Base-by-base conservation (phyloP, 1,140 invertebrate species). In the Penaeus japonicus region DNA sequence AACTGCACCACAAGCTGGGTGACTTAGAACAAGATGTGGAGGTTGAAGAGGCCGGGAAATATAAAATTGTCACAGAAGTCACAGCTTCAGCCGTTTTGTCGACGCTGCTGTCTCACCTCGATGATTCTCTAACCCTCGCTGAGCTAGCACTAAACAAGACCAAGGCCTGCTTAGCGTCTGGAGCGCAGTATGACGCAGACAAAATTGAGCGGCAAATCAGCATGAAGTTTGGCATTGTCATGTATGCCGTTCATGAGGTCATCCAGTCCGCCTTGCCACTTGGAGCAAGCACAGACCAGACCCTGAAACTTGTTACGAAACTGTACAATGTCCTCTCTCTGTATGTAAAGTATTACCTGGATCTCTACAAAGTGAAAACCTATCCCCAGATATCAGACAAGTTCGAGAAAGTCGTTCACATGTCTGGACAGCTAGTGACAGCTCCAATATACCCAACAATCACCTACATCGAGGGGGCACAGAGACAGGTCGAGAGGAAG, bases 331-430 rank as follows among this genome's bases (percentile, higher is more conserved):
- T 91, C 18, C 81, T 93, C 0, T 91, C 91, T 32, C 73, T 91
- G 22, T 91, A 93, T 18, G 91, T 92, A 39, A 93, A 93, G 91
- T 92, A 90, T 87, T 91, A 91, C 32, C 53, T 89, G 22, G 90
- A 89, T 12, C 54, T 88, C 4, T 90, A 89, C 55, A 55, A 83
- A 39, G 17, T 90, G 4, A 80, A 84, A 55, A 89, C 79, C 59
- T 75, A 84, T 75, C 35, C 88, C 20, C 91, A 93, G 84, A 83
- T 93, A 53, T 91, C 91, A 32, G 91, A 91, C 18, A 91, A 92
- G 53, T 93, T 93, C 92, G 93, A 93, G 91, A 93, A 93, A 85
- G 85, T 94, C 39, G 92, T 94, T 12, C 93, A 93, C 83, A 89
- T 93, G 30, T 92, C 92, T 27, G 93, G 92, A 27, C 92, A 91